A percentile compares a stretch with the other conserved stretches of the same genome.
These are phyloP conservation scores for Macrosteles quadrilineatus DNA, from an alignment of 1,140 invertebrate species.

Conservation along the genomic window DNA sequence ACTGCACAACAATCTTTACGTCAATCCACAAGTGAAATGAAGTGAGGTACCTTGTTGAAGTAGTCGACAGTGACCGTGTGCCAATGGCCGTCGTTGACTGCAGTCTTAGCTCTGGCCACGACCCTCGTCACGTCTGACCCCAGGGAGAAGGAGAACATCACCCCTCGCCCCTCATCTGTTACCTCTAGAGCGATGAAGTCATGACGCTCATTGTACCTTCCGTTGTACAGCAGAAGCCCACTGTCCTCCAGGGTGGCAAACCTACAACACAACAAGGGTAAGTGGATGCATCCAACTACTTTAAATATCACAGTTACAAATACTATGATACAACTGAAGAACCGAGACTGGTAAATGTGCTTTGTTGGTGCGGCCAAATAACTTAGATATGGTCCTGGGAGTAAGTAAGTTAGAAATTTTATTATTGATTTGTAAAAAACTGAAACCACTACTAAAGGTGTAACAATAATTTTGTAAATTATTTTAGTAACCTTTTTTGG, in stretches of 20 bases:
- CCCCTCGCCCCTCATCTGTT: slow-evolving; percentile 63
- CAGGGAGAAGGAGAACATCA: slow-evolving; percentile 89
- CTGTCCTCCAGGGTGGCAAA: slow-evolving; percentile 85
- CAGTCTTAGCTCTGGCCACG: slow-evolving; percentile 64
- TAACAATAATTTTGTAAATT: too few relatives aligned
- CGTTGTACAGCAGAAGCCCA: slow-evolving; percentile 91
- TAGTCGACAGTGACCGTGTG: slow-evolving; percentile 88
- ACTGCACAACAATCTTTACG: too few relatives aligned
- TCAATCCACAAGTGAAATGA: too few relatives aligned
- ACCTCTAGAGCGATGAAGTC: slow-evolving; percentile 93
- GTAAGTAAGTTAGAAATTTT: too few relatives aligned
- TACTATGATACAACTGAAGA: too few relatives aligned
- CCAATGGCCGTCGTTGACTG: slow-evolving; percentile 90
- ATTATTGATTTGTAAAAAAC: too few relatives aligned
- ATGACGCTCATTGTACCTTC: slow-evolving; percentile 91
- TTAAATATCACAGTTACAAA: slow-evolving; percentile 22
- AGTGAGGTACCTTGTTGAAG: slow-evolving; percentile 85
- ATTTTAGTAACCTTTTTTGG: too few relatives aligned
- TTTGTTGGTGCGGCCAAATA: too few relatives aligned
- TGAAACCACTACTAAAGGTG: too few relatives aligned
- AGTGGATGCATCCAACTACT: too few relatives aligned
- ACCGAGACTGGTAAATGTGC: too few relatives aligned
- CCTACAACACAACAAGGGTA: slow-evolving; percentile 51
- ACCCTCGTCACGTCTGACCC: slow-evolving; percentile 76
- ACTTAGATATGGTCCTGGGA: too few relatives aligned